Evolutionary conservation across 2,113 vertebrate genomes (phyloP).

Genomic region (Lepus europaeus): DNA sequence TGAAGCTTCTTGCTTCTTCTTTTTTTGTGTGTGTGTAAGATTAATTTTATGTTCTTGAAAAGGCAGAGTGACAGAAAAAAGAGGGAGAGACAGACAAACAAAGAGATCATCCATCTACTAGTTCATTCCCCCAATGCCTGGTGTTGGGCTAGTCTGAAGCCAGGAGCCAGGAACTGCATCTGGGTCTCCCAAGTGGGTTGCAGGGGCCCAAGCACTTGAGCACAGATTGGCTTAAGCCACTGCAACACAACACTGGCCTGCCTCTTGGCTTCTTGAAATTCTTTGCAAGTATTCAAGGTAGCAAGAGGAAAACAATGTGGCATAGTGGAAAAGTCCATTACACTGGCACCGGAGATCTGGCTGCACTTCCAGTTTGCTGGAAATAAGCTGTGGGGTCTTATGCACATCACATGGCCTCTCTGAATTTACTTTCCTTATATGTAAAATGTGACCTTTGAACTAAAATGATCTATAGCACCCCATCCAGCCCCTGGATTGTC

Average conservation of each 20-base stretch:
- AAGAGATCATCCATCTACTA: too few relatives aligned
- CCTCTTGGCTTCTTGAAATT: neutral
- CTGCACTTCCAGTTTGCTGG: accelerated
- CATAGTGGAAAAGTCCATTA: neutral
- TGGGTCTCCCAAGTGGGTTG: too few relatives aligned
- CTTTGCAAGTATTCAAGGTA: neutral
- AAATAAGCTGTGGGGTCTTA: accelerated
- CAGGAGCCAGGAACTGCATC: too few relatives aligned
- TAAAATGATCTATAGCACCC: neutral
- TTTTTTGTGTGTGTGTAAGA: too few relatives aligned
- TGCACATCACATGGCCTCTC: neutral
- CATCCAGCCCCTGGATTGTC: neutral
- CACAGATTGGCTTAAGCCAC: too few relatives aligned
- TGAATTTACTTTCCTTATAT: neutral
- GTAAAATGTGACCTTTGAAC: neutral
- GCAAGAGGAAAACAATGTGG: neutral
- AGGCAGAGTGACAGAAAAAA: too few relatives aligned
- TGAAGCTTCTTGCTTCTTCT: neutral
- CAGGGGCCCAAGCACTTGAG: too few relatives aligned
- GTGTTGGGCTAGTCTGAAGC: too few relatives aligned
- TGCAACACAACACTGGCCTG: too few relatives aligned
- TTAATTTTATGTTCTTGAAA: too few relatives aligned
- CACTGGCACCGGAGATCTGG: accelerated
- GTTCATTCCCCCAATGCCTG: too few relatives aligned
- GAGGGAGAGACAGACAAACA: too few relatives aligned